phyloP scores from a whole-genome alignment of 2,797 vertebrate species.

The Amazona finschi region DNA sequence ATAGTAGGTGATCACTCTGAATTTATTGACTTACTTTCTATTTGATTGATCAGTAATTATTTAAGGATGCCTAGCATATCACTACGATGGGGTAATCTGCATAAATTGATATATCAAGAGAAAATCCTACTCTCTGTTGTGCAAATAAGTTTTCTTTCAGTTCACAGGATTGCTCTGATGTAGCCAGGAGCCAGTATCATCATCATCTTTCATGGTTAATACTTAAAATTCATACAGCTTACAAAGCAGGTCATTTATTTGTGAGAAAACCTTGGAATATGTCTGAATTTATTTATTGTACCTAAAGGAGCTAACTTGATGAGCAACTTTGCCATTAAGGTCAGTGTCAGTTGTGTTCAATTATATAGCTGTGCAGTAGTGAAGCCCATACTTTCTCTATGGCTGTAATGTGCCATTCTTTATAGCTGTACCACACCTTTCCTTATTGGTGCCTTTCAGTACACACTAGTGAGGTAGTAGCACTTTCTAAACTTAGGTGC shows the following conservation, averaged over 20 bases:
- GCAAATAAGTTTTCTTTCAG: neutral
- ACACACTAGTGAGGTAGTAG: neutral
- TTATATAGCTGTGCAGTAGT: neutral
- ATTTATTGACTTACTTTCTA: slow-evolving; percentile 6
- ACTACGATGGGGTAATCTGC: neutral
- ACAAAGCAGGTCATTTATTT: neutral
- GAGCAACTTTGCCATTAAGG: neutral
- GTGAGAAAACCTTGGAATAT: neutral
- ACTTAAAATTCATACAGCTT: neutral
- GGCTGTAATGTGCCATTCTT: neutral
- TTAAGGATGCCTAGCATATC: neutral
- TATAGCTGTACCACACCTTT: neutral
- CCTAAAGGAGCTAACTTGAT: neutral
- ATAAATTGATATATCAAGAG: neutral
- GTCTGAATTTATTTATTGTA: neutral
- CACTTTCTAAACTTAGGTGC: neutral
- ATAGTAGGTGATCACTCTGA: neutral
- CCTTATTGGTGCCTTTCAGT: neutral
- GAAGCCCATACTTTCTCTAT: neutral
- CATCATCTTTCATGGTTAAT: neutral
- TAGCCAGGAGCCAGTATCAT: neutral
- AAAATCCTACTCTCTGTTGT: neutral
- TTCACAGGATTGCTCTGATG: neutral
- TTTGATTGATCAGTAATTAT: neutral
- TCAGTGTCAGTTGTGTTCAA: neutral